Conservation (phyloP, 2,888 invertebrate species). For the Arctia plantaginis region DNA sequence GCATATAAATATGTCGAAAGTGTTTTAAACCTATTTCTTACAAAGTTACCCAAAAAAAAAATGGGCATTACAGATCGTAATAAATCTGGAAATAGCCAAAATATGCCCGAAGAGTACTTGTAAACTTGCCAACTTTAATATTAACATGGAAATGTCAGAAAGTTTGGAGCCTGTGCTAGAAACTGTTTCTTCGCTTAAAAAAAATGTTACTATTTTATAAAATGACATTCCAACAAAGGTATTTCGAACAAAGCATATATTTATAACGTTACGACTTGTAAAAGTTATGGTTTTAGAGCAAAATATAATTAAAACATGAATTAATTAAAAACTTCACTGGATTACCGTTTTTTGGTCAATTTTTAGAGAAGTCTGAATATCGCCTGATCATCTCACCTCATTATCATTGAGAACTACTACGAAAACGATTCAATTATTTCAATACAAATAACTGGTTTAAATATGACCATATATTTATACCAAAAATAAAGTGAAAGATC, state of each 20-base stretch:
- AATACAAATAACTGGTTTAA: not conserved
- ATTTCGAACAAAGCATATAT: not conserved
- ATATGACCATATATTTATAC: not conserved
- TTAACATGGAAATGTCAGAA: slow-evolving; percentile 50
- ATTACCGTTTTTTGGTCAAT: not conserved
- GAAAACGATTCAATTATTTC: not conserved
- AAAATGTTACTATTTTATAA: slow-evolving; percentile 19
- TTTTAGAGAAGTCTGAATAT: not conserved
- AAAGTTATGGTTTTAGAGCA: not conserved
- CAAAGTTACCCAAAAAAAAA: slow-evolving; percentile 34
- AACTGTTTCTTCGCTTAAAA: slow-evolving; percentile 29
- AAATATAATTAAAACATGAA: not conserved
- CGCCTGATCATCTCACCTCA: not conserved
- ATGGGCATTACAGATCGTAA: slow-evolving; percentile 34
- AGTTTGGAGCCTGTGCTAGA: slow-evolving; percentile 28
- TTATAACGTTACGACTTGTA: not conserved
- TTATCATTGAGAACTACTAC: not conserved
- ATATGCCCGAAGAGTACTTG: slow-evolving; percentile 43
- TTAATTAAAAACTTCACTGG: not conserved
- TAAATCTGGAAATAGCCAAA: slow-evolving; percentile 42
- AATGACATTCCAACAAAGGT: not conserved
- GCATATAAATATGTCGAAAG: slow-evolving; percentile 2
- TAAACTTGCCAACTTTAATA: slow-evolving; percentile 48
- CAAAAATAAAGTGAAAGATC: not conserved
- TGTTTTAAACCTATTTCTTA: slow-evolving; percentile 21